These are phyloP conservation scores for Centroberyx gerrardi DNA, from an alignment of 2,797 vertebrate species.

Conservation along the genomic window DNA sequence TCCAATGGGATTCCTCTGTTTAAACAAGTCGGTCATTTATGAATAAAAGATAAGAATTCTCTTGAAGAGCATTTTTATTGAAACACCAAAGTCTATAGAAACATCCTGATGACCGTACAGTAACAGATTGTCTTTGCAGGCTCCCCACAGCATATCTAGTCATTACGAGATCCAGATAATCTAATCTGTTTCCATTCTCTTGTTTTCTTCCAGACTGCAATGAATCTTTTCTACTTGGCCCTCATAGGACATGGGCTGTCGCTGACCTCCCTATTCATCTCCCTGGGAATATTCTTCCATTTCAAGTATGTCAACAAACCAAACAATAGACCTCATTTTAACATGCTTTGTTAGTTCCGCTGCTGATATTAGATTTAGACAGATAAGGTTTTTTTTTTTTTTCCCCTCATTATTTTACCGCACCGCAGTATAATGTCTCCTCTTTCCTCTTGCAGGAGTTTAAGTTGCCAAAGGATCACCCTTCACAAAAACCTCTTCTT, in stretches of 20 bases:
- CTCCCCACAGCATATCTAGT: not conserved
- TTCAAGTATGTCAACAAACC: slow-evolving; percentile 92
- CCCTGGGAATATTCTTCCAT: slow-evolving; percentile 96
- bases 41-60: too few species aligned
- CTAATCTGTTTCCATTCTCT: slow-evolving; percentile 45
- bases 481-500: slow-evolving; percentile 99
- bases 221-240: slow-evolving; percentile 95
- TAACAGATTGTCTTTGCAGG: not conserved
- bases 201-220: slow-evolving; percentile 89
- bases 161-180: slow-evolving; percentile 30
- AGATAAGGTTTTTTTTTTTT: not conserved
- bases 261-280: slow-evolving; percentile 92
- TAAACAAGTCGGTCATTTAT: too few species aligned
- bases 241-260: slow-evolving; percentile 97
- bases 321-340: not conserved
- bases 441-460: slow-evolving; percentile 86
- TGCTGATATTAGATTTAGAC: not conserved
- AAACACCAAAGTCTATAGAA: not conserved
- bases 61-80: not conserved
- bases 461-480: slow-evolving; percentile 98
- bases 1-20: too few species aligned
- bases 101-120: not conserved
- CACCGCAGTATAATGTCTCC: not conserved
- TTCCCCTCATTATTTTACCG: not conserved
- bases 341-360: not conserved